Evolutionary conservation across 2,797 vertebrate species (phyloP).

Genomic region (Octomys mimax): DNA sequence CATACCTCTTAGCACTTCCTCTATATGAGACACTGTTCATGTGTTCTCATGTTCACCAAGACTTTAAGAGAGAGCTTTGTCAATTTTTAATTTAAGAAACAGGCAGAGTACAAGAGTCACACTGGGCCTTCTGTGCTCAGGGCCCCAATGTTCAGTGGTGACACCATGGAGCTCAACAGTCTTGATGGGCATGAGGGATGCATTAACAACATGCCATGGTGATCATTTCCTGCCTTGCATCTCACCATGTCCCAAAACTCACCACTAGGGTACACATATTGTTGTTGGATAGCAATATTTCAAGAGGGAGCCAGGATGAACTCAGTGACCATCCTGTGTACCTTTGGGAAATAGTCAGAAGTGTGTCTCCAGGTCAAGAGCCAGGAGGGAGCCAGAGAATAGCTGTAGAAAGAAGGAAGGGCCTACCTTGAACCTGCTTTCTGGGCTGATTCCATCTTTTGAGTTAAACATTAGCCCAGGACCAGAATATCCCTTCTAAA

Average conservation of each 20-base stretch:
- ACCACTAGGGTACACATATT: fast-evolving
- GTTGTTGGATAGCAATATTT: neutral
- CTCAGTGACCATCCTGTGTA: fast-evolving
- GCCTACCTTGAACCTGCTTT: neutral
- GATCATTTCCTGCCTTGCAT: neutral
- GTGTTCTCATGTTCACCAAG: fast-evolving
- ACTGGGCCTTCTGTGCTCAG: neutral
- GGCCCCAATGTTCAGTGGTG: fast-evolving
- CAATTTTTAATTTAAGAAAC: neutral
- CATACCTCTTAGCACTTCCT: neutral
- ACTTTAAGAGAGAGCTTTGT: neutral
- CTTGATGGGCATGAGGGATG: fast-evolving
- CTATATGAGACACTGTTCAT: no score
- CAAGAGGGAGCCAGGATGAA: neutral
- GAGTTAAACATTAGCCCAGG: neutral
- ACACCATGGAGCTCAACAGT: fast-evolving
- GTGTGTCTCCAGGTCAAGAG: neutral
- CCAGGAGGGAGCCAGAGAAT: neutral
- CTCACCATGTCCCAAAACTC: no score
- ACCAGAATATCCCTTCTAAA: neutral
- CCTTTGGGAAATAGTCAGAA: fast-evolving
- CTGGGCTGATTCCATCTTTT: neutral
- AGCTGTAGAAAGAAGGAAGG: neutral
- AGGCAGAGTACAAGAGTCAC: neutral
- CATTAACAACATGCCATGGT: neutral